Evolutionary conservation across 2,113 vertebrate species (phyloP).

Genomic region (Parotia lawesii): DNA sequence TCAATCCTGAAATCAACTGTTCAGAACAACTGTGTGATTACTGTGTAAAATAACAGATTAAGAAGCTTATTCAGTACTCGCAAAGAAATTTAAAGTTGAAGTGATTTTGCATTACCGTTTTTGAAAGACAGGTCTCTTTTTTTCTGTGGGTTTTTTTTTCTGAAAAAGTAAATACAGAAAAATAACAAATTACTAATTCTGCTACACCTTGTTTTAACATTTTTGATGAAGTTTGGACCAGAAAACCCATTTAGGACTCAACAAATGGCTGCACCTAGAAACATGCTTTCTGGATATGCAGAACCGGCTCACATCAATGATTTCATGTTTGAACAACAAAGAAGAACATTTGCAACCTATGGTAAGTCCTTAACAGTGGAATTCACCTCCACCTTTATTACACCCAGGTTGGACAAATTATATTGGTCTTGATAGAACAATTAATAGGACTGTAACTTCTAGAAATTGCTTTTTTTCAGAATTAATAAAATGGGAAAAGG

Average conservation of each 20-base stretch:
- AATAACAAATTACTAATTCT: background rate
- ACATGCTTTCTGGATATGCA: constrained; percentile 96
- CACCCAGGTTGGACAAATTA: background rate
- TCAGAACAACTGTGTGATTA: background rate
- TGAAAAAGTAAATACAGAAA: background rate
- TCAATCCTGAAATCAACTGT: background rate
- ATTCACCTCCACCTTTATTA: background rate
- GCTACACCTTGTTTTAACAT: background rate
- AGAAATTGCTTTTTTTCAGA: background rate
- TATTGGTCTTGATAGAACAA: background rate
- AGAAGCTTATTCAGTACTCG: background rate
- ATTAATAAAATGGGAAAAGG: background rate
- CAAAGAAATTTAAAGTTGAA: background rate
- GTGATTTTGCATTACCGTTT: background rate
- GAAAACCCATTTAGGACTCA: constrained; percentile 90
- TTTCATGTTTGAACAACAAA: constrained; percentile 98
- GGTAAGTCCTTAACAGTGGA: constrained; percentile 72
- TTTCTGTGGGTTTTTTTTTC: background rate
- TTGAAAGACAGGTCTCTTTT: background rate
- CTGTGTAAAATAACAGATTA: background rate
- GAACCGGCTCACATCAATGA: constrained; percentile 97
- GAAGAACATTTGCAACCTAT: constrained; percentile 93
- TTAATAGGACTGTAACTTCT: background rate
- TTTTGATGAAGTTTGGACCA: constrained; percentile 86
- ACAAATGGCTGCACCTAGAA: constrained; percentile 95